Base-by-base conservation (phyloP, 1,140 invertebrate species). In the Microplitis demolitor region DNA sequence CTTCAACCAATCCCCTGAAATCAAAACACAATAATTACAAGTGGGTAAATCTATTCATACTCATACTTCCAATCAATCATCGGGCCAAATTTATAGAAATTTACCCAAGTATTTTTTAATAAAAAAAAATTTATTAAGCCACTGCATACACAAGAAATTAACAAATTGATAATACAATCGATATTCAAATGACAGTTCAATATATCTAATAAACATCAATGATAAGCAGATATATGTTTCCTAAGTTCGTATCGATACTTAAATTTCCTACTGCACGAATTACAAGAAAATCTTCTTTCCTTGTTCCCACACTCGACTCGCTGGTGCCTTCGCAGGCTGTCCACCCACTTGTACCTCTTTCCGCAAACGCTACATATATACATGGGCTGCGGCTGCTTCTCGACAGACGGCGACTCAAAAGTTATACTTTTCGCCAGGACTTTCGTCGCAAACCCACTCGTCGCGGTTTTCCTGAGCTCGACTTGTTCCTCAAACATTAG, bases 301-400 rank as follows among this genome's bases (percentile, higher is more conserved):
- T 89, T 88, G 31, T 88, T 84, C 2, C 89, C 89, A 56, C 89
- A 90, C 62, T 90, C 89, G n/a, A 89, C 88, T 8, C 88, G 83
- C 66, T 87, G 82, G 74, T 90, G 89, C 13, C 89, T 83, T 35
- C 81, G 83, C 6, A 90, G 75, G 73, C 88, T 89, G 53, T 87
- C 85, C 31, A 83, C 76, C 80, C 88, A 87, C 66, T 88, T 87
- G 78, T 90, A 90, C n/a, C 75, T 80, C 66, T 87, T 87, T 2
- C 86, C 87, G 61, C 89, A 90, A 35, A 71, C 58, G 3, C 72
- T 69, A 63, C 82, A 85, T 1, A 81, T 39, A 37, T 82, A 78
- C 4, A 74, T 72, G 4, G 77, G 64, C 13, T 74, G 73, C 3
- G 70, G 58, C 8, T 75, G 71, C 4, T 14, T 77, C 73, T 4